phyloP scores from a whole-genome alignment of 1,140 invertebrate genomes.

The Brachionus angularis region DNA sequence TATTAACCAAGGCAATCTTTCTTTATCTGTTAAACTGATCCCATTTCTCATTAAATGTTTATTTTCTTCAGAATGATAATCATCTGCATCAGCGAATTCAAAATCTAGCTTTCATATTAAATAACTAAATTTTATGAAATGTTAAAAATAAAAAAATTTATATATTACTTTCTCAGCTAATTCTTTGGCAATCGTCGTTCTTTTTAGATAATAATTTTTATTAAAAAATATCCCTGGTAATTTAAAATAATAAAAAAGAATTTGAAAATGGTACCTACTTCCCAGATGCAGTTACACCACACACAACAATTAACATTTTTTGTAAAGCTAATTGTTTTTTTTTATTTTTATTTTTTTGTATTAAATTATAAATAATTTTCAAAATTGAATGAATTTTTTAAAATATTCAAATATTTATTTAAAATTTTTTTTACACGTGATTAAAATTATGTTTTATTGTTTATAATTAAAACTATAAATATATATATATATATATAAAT shows the following conservation, averaged over 20 bases:
- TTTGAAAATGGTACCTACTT: slow-evolving; percentile 10
- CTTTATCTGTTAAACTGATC: slow-evolving; percentile 51
- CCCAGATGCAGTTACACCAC: slow-evolving; percentile 17
- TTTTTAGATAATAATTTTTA: not conserved
- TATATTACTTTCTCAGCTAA: slow-evolving; percentile 9
- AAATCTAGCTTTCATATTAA: slow-evolving; percentile 48
- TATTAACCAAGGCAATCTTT: slow-evolving; percentile 50
- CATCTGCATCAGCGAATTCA: slow-evolving; percentile 52
- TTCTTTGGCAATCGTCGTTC: slow-evolving; percentile 2
- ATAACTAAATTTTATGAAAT: too few species aligned
- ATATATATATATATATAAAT: too few species aligned
- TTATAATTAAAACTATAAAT: too few species aligned
- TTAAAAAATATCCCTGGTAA: not conserved
- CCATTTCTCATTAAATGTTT: slow-evolving; percentile 51
- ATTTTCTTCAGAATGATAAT: slow-evolving; percentile 50
- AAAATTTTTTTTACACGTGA: too few species aligned
- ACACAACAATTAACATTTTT: slow-evolving; percentile 18
- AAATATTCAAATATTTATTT: too few species aligned
- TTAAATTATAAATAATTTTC: too few species aligned
- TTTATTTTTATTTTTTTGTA: too few species aligned
- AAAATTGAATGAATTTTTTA: too few species aligned
- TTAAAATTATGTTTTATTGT: too few species aligned
- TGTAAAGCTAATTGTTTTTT: too few species aligned
- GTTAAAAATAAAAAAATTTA: slow-evolving; percentile 37
- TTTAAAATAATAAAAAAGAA: too few species aligned